Evolutionary conservation across 2,113 vertebrate genomes (phyloP), one percentile per base, ranked within the genome.

Genomic region (Dermatemys mawii): DNA sequence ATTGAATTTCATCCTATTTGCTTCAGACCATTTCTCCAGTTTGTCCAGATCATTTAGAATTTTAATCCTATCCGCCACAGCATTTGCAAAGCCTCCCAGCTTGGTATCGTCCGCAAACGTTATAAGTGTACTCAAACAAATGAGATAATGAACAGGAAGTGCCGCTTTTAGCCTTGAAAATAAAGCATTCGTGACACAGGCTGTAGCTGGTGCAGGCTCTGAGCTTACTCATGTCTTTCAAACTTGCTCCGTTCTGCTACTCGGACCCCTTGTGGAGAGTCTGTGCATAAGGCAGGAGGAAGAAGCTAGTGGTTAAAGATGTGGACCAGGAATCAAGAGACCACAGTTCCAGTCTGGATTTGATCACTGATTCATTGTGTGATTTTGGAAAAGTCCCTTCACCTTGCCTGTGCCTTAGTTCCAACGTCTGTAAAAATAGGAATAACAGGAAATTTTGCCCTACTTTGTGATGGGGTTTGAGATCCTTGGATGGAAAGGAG

Each of bases 381-480:
- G 21, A 90, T 53, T 6, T 63, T 19, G 38, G 22, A 22, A 63
- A 50, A 16, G 21, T 6, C 2, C 63, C 41, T 81, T 87, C 10
- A 7, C 35, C 3, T 57, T 26, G 6, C 32, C 26, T 81, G 21
- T 35, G 4, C 27, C 8, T 5, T 5, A 2, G 3, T 7, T 38
- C 27, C 32, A 21, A 2, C 2, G 35, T 53, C 3, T 24, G 6
- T 41, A 41, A 38, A 41, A 44, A 46, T 13, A 14, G 11, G 73
- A 38, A 24, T 44, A 46, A 44, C 12, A 46, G 73, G 26, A 76
- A 46, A 44, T 46, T 76, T 44, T 5, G 49, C 35, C 35, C 55
- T 0, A 17, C 51, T 8, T 51, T 84, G 29, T 1, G 49, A 44
- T 54, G 35, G 53, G 17, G 8, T 50, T 16, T 9, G 46, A 3